Percentiles rank a stretch among this genome's conserved stretches.
These are phyloP conservation scores for Seriola aureovittata DNA, from an alignment of 2,113 vertebrate species.

Conservation along the genomic window DNA sequence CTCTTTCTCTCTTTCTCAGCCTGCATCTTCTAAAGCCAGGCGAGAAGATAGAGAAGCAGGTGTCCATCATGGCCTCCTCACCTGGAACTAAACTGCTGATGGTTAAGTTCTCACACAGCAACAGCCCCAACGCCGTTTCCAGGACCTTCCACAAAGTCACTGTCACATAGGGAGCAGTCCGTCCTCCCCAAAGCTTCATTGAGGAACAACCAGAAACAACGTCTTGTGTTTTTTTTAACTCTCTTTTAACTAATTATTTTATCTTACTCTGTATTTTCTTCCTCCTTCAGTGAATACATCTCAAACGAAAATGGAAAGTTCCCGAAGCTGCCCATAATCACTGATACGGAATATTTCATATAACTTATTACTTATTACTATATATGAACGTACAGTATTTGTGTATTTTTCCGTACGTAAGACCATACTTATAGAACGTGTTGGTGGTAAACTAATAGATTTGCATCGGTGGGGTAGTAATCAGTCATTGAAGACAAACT, in stretches of 20 bases:
- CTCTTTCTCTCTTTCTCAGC: constrained; percentile 33
- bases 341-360: neutral
- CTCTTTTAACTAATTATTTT: neutral
- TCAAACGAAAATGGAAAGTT: no score
- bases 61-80: constrained; percentile 66
- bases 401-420: no score
- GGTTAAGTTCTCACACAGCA: constrained; percentile 64
- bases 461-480: no score
- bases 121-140: constrained; percentile 32
- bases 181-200: neutral
- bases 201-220: neutral
- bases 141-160: constrained; percentile 65
- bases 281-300: neutral
- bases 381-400: neutral
- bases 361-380: no score
- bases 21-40: constrained; percentile 46
- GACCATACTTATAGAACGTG: no score
- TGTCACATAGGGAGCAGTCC: neutral
- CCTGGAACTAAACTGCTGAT: constrained; percentile 74
- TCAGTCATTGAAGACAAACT: no score
- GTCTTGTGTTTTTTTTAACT: neutral
- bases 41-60: constrained; percentile 51
- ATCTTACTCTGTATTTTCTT: neutral
- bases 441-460: no score
- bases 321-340: neutral